Percentiles rank a stretch among this genome's conserved stretches.
Evolutionary conservation across 1,140 invertebrate genomes (phyloP).

Genomic region (Glossosoma conforme): DNA sequence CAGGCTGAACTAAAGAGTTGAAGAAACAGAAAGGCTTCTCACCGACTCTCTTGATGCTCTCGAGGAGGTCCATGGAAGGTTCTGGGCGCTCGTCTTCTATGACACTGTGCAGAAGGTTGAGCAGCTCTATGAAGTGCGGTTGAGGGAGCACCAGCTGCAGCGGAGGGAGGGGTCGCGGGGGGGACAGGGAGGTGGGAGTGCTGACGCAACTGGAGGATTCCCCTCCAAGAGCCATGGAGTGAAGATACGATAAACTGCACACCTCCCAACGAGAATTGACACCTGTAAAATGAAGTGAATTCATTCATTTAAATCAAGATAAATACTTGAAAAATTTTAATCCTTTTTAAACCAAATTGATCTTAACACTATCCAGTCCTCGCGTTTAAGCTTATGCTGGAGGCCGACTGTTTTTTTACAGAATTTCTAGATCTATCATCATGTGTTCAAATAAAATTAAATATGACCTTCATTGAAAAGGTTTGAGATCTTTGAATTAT

Average conservation of each 20-base stretch:
- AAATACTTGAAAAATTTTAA: no score
- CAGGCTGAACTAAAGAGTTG: no score
- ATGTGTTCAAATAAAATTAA: no score
- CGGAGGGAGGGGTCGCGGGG: constrained; percentile 12
- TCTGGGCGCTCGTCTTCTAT: constrained; percentile 33
- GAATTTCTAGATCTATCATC: no score
- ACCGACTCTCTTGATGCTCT: constrained; percentile 41
- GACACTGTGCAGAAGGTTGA: constrained; percentile 41
- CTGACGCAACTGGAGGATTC: constrained; percentile 16
- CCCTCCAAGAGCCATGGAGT: constrained; percentile 35
- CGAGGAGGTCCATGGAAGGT: constrained; percentile 33
- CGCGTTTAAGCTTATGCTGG: no score
- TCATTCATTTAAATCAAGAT: no score
- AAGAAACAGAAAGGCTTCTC: constrained; percentile 4
- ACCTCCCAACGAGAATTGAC: constrained; percentile 19
- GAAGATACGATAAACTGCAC: constrained; percentile 33
- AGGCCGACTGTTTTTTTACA: no score
- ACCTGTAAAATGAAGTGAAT: constrained; percentile 2
- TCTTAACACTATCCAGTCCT: no score
- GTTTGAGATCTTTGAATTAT: no score
- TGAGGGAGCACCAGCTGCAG: constrained; percentile 35
- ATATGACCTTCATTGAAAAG: no score
- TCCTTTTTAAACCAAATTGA: no score
- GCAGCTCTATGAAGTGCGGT: constrained; percentile 42
- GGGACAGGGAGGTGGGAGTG: constrained; percentile 27